Evolutionary conservation across 2,797 vertebrate genomes (phyloP).

Genomic region (Crocidura indochinensis): DNA sequence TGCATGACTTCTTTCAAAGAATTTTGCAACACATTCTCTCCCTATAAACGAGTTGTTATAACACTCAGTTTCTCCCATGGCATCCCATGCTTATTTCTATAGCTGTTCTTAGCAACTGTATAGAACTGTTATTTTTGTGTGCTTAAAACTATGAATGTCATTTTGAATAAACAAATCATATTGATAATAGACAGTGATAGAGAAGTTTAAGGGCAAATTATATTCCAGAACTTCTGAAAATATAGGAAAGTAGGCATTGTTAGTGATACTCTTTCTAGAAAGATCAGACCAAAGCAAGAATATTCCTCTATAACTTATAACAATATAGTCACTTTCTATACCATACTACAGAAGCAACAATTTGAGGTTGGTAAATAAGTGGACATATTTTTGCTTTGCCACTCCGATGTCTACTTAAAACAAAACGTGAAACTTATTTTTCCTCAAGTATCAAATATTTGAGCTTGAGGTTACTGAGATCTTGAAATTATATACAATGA

Average conservation of each 20-base stretch:
- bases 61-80: neutral
- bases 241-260: neutral
- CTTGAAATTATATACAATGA: neutral
- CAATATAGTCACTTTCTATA: too few species aligned
- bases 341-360: neutral
- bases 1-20: neutral
- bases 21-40: neutral
- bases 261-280: slow-evolving; percentile 24
- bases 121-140: neutral
- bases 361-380: neutral
- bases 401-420: neutral
- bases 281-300: neutral
- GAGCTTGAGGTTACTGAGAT: neutral
- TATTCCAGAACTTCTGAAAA: slow-evolving; percentile 1
- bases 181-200: neutral
- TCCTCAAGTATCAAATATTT: neutral
- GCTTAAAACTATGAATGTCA: neutral
- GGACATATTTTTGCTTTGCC: neutral
- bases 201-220: neutral
- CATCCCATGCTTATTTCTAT: neutral
- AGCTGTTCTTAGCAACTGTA: neutral
- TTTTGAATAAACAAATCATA: slow-evolving; percentile 39
- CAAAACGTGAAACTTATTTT: neutral
- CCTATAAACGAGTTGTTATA: neutral
- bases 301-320: neutral